Evolutionary conservation across 2,888 invertebrate species (phyloP).

Genomic region (Rhabditoides inermis): DNA sequence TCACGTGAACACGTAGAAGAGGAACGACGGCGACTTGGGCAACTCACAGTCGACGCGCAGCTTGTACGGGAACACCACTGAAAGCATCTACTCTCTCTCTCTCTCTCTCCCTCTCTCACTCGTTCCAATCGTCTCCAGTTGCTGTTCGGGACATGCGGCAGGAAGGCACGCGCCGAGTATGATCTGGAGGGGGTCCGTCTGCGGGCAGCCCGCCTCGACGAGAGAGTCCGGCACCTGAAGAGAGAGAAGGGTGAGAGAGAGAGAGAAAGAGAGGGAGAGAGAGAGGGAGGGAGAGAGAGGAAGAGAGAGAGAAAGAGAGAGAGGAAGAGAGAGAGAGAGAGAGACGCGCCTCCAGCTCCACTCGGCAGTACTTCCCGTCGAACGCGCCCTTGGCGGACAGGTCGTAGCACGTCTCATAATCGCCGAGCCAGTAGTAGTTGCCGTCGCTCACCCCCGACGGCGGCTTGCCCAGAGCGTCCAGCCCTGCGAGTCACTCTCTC

Average conservation of each 20-base stretch:
- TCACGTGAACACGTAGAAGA: slow-evolving; percentile 28
- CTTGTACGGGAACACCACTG: slow-evolving; percentile 29
- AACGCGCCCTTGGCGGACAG: slow-evolving; percentile 33
- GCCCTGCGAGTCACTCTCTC: slow-evolving; percentile 27
- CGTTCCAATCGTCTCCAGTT: slow-evolving; percentile 16
- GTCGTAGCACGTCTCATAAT: slow-evolving; percentile 50
- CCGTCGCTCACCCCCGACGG: slow-evolving; percentile 52
- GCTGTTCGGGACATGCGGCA: slow-evolving; percentile 26
- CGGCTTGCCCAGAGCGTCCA: slow-evolving; percentile 50
- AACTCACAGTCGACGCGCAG: slow-evolving; percentile 41
- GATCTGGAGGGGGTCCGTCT: slow-evolving; percentile 43
- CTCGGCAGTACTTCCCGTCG: slow-evolving; percentile 45
- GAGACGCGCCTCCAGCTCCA: slow-evolving; percentile 33
- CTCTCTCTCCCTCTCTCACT: neutral
- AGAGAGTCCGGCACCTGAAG: slow-evolving; percentile 19
- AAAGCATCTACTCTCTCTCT: too few species aligned
- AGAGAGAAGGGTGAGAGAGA: neutral
- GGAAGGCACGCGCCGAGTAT: slow-evolving; percentile 47
- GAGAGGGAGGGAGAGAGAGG: too few species aligned
- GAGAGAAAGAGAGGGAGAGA: neutral
- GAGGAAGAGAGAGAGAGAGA: neutral
- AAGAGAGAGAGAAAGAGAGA: too few species aligned
- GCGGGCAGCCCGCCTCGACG: slow-evolving; percentile 33
- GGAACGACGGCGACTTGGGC: too few species aligned
- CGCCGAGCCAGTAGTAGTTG: slow-evolving; percentile 52